These are phyloP conservation scores for Trematocara macrostoma DNA, from an alignment of 2,113 vertebrate genomes.

Conservation along the genomic window DNA sequence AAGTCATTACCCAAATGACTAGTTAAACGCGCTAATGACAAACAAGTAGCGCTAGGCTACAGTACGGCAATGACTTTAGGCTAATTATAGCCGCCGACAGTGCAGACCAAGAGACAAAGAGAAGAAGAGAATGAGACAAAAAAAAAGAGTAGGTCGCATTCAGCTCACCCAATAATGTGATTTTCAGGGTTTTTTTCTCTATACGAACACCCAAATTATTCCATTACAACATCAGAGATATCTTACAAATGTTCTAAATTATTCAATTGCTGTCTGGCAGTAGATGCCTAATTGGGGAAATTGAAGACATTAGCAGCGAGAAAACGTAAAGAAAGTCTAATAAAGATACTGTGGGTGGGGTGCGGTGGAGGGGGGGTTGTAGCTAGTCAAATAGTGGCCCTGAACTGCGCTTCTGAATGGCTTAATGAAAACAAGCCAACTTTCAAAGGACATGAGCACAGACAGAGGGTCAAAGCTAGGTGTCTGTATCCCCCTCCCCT, in stretches of 20 bases:
- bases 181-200: conserved; percentile 10
- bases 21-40: conserved; percentile 66
- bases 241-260: conserved; percentile 61
- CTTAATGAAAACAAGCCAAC: conserved; percentile 69
- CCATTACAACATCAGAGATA: conserved; percentile 58
- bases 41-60: conserved; percentile 54
- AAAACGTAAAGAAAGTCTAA: conserved; percentile 55
- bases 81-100: conserved; percentile 57
- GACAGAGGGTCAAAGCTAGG: conserved; percentile 77
- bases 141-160: conserved; percentile 23
- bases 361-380: conserved; percentile 5
- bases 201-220: conserved; percentile 51
- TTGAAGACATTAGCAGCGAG: conserved; percentile 47
- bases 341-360: conserved; percentile 30
- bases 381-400: conserved; percentile 42
- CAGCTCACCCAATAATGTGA: conserved; percentile 24
- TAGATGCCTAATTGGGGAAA: conserved; percentile 57
- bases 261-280: conserved; percentile 53
- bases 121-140: background rate
- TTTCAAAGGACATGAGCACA: conserved; percentile 72
- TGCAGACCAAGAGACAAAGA: background rate
- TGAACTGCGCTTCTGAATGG: conserved; percentile 49
- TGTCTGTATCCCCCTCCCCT: conserved; percentile 41
- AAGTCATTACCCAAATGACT: conserved; percentile 71
- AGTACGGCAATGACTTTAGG: conserved; percentile 47